phyloP scores from a whole-genome alignment of 2,888 invertebrate species.

The Diaprepes abbreviatus region DNA sequence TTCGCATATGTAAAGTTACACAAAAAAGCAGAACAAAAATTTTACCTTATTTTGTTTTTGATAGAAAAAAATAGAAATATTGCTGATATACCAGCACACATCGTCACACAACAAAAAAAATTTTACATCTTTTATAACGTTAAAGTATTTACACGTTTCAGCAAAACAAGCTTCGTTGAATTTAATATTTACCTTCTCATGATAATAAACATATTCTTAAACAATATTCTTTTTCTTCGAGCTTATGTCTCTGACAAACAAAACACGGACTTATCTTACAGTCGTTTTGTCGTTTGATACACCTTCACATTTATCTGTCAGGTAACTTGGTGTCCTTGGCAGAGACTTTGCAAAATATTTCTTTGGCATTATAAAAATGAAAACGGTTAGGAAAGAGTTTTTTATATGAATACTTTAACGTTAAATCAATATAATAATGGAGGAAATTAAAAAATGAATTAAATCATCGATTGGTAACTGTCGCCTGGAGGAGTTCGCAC shows the following conservation, averaged over 20 bases:
- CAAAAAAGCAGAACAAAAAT: no score
- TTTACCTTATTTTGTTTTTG: no score
- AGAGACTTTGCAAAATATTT: constrained; percentile 26
- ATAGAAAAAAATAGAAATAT: no score
- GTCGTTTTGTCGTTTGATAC: constrained; percentile 30
- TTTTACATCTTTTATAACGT: neutral
- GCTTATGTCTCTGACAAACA: constrained; percentile 16
- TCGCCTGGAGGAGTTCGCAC: no score
- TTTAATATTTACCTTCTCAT: neutral
- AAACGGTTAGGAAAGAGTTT: constrained; percentile 4
- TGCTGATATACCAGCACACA: neutral
- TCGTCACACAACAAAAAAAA: neutral
- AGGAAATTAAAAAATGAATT: no score
- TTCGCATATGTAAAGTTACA: no score
- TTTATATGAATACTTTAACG: neutral
- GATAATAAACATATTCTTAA: constrained; percentile 17
- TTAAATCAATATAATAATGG: no score
- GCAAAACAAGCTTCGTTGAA: neutral
- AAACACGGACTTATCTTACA: constrained; percentile 27
- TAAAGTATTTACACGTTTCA: neutral
- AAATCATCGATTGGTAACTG: no score
- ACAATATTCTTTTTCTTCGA: constrained; percentile 15
- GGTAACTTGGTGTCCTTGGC: constrained; percentile 31
- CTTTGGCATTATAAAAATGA: constrained; percentile 14
- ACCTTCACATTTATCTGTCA: constrained; percentile 29